These are phyloP conservation scores for Lagopus leucura DNA, from an alignment of 2,113 vertebrate species.

Conservation along the genomic window DNA sequence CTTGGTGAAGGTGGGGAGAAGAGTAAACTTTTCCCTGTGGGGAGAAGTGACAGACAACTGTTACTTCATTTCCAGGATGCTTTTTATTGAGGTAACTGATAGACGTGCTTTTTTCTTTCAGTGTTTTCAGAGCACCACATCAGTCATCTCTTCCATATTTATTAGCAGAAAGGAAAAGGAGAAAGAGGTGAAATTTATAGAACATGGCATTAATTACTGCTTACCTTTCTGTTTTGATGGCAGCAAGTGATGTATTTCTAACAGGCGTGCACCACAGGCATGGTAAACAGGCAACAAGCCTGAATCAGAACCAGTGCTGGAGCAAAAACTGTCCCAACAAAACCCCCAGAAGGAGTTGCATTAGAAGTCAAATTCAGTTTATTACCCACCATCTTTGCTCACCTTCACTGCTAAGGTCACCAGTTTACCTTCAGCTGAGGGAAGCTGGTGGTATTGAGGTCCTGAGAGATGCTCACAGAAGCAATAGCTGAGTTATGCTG, in stretches of 20 bases:
- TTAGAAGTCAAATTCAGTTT: constrained; percentile 40
- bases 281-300: background rate
- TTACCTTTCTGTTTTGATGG: constrained; percentile 19
- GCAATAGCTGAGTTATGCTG: background rate
- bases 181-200: constrained; percentile 3
- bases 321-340: background rate
- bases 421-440: background rate
- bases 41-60: background rate
- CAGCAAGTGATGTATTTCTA: constrained; percentile 25
- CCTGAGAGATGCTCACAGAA: background rate
- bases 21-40: background rate
- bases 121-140: background rate
- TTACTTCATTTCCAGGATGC: background rate
- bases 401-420: background rate
- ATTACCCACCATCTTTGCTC: constrained; percentile 19
- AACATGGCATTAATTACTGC: constrained; percentile 51
- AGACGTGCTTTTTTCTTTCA: background rate
- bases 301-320: background rate
- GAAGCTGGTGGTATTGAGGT: background rate
- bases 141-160: constrained; percentile 15
- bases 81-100: background rate
- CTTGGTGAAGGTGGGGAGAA: background rate
- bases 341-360: constrained; percentile 35
- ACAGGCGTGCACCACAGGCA: background rate
- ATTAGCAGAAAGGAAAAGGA: constrained; percentile 14